These are phyloP conservation scores for Oxyteleia sp. DNA, from an alignment of 2,888 invertebrate genomes.

Conservation along the genomic window DNA sequence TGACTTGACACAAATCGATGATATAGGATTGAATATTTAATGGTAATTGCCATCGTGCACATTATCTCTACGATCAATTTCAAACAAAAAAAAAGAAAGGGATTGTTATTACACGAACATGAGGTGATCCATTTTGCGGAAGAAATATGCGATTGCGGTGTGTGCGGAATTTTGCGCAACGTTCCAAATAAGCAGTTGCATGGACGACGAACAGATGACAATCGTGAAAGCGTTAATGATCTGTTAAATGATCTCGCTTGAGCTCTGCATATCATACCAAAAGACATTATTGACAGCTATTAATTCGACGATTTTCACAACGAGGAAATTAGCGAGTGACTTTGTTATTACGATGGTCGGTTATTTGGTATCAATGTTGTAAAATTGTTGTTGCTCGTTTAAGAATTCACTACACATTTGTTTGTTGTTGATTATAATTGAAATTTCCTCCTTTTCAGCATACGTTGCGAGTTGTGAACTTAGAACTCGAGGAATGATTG, in stretches of 20 bases:
- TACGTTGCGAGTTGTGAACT: neutral
- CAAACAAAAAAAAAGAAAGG: neutral
- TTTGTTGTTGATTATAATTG: neutral
- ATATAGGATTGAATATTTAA: slow-evolving; percentile 17
- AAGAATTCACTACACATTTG: neutral
- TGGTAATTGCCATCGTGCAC: neutral
- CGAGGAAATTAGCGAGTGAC: neutral
- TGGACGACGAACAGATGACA: neutral
- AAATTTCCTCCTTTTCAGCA: neutral
- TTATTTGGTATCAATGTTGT: too few species aligned
- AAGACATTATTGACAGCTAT: neutral
- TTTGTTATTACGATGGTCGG: neutral
- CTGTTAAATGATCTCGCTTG: neutral
- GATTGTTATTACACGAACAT: neutral
- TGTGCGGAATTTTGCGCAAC: slow-evolving; percentile 8
- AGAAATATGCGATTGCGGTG: neutral
- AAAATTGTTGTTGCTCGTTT: too few species aligned
- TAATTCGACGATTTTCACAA: neutral
- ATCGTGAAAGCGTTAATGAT: neutral
- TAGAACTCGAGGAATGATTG: neutral
- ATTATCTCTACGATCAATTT: neutral
- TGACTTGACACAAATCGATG: neutral
- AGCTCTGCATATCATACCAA: neutral
- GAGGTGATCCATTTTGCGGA: slow-evolving; percentile 12
- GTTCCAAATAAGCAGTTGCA: slow-evolving; percentile 1